These are phyloP conservation scores for Plutella xylostella DNA, from an alignment of 2,888 invertebrate genomes.

Conservation along the genomic window DNA sequence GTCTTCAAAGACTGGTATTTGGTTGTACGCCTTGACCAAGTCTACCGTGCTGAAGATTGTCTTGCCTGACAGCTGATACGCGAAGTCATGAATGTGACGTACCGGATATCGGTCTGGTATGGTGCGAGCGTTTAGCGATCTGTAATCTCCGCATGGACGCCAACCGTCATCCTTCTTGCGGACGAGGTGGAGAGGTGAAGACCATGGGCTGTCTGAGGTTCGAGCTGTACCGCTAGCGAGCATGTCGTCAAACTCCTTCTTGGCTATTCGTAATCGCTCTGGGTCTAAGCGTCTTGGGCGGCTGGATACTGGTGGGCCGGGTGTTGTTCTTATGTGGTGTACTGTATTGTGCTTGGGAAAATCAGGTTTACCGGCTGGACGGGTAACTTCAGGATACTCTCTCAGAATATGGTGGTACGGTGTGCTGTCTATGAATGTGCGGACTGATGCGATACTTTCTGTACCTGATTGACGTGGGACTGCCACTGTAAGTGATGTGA, in stretches of 20 bases:
- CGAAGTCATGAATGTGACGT: slow-evolving; percentile 18
- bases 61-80: slow-evolving; percentile 18
- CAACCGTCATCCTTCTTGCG: slow-evolving; percentile 3
- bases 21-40: slow-evolving; percentile 29
- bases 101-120: too few species aligned
- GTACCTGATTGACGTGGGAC: background rate
- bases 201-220: too few species aligned
- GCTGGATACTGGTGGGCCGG: background rate
- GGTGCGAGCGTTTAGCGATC: slow-evolving; percentile 5
- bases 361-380: background rate
- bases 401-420: too few species aligned
- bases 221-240: too few species aligned
- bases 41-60: slow-evolving; percentile 26
- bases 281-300: background rate
- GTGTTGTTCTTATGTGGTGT: background rate
- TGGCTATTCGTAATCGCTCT: too few species aligned
- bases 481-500: background rate
- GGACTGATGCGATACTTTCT: background rate
- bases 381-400: slow-evolving; percentile 1
- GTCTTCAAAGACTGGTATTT: slow-evolving; percentile 13
- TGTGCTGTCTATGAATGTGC: too few species aligned
- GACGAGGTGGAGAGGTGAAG: too few species aligned
- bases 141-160: slow-evolving; percentile 9
- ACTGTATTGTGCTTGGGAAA: background rate
- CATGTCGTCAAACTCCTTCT: too few species aligned